phyloP scores from a whole-genome alignment of 2,888 invertebrate genomes.

The Salpingus planirostris region DNA sequence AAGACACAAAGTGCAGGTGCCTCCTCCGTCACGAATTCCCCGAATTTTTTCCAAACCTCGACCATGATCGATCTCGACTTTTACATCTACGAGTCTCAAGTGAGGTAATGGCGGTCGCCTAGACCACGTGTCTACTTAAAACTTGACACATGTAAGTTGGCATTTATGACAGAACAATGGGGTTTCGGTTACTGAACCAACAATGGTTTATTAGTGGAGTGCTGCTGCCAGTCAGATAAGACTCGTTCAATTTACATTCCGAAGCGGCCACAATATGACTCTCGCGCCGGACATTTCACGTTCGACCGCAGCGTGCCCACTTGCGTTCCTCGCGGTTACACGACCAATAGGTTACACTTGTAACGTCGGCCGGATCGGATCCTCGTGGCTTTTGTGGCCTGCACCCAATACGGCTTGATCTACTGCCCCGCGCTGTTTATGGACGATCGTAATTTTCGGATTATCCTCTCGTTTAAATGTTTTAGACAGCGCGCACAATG shows the following conservation, averaged over 20 bases:
- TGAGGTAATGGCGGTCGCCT: slow-evolving; percentile 6
- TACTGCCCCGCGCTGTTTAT: slow-evolving; percentile 23
- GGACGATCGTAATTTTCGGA: slow-evolving; percentile 29
- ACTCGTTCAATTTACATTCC: slow-evolving; percentile 42
- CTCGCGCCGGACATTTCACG: slow-evolving; percentile 38
- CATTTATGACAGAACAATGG: slow-evolving; percentile 33
- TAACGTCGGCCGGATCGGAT: no score
- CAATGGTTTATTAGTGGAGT: slow-evolving; percentile 41
- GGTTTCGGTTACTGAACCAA: slow-evolving; percentile 38
- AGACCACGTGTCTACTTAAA: slow-evolving; percentile 17
- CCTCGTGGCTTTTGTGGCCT: no score
- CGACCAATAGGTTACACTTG: no score
- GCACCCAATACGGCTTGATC: slow-evolving; percentile 10
- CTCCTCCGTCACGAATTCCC: slow-evolving; percentile 9
- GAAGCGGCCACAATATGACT: slow-evolving; percentile 36
- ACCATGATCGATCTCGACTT: no score
- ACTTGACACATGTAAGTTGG: slow-evolving; percentile 25
- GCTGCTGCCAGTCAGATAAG: slow-evolving; percentile 38
- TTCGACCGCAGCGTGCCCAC: slow-evolving; percentile 29
- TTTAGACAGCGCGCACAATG: slow-evolving; percentile 27
- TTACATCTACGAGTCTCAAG: no score
- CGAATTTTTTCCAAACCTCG: slow-evolving; percentile 8
- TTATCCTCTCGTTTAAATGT: slow-evolving; percentile 30
- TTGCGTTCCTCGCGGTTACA: slow-evolving; percentile 16
- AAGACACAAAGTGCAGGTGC: no score